A percentile compares a stretch with the other conserved stretches of the same genome.
These are phyloP conservation scores for Gyrodactylus salaris DNA, from an alignment of 1,140 invertebrate genomes.

Conservation along the genomic window DNA sequence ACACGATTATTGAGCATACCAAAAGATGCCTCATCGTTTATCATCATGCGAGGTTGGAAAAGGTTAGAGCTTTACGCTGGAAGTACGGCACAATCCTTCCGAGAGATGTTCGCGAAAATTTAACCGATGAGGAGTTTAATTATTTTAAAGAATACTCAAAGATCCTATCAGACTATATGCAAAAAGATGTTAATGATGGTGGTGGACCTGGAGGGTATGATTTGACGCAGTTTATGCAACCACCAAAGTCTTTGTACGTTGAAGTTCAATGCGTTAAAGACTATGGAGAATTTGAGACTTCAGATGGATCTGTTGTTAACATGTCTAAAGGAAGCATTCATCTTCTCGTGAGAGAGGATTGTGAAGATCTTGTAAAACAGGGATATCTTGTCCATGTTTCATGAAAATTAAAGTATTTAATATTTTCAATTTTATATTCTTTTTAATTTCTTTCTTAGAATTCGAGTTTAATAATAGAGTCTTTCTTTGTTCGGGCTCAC, in stretches of 20 bases:
- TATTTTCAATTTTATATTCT: too few relatives aligned
- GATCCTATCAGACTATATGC: slow-evolving; percentile 53
- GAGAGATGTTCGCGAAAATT: neutral
- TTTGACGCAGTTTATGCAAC: slow-evolving; percentile 47
- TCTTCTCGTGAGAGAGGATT: slow-evolving; percentile 46
- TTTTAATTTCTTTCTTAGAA: too few relatives aligned
- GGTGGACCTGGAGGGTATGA: slow-evolving; percentile 30
- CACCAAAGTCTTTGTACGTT: slow-evolving; percentile 59
- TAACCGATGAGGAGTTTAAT: slow-evolving; percentile 21
- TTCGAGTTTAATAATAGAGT: too few relatives aligned
- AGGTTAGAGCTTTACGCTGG: neutral
- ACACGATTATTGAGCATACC: neutral
- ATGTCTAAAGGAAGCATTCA: slow-evolving; percentile 47
- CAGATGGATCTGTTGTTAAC: slow-evolving; percentile 2
- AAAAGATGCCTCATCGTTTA: neutral
- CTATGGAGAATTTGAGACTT: slow-evolving; percentile 8
- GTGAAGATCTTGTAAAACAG: slow-evolving; percentile 58
- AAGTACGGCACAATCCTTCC: neutral
- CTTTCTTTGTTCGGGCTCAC: too few relatives aligned
- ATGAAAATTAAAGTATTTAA: too few relatives aligned
- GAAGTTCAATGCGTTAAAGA: slow-evolving; percentile 22
- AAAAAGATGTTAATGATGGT: slow-evolving; percentile 18
- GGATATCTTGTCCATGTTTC: slow-evolving; percentile 32
- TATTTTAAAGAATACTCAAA: slow-evolving; percentile 62
- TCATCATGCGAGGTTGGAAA: neutral